phyloP scores from a whole-genome alignment of 2,797 vertebrate genomes.

The Oryzias sinensis region DNA sequence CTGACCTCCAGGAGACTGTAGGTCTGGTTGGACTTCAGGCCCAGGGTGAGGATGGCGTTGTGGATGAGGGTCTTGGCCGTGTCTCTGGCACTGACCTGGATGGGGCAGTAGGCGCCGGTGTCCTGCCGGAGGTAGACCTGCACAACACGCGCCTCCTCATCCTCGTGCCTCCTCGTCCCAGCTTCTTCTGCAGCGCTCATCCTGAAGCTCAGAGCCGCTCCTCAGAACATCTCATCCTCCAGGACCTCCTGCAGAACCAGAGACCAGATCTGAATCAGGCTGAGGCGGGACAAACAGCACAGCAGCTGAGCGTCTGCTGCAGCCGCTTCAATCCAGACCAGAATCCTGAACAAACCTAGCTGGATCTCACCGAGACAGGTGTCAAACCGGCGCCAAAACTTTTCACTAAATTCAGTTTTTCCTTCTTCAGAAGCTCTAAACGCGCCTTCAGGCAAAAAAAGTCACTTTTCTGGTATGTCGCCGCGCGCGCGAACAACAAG shows the following conservation, averaged over 20 bases:
- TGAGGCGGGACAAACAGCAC: no score
- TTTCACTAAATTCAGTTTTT: no score
- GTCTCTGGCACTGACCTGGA: conserved; percentile 78
- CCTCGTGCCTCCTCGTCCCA: conserved; percentile 57
- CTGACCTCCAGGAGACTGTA: conserved; percentile 89
- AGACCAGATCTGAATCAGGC: not conserved
- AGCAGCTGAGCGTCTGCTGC: no score
- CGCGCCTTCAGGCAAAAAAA: no score
- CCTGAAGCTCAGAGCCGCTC: conserved; percentile 67
- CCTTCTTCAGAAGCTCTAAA: conserved; percentile 6
- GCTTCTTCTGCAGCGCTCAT: conserved; percentile 85
- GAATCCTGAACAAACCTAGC: no score
- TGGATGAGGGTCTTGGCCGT: conserved; percentile 78
- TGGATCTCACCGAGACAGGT: no score
- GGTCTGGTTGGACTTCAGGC: conserved; percentile 71
- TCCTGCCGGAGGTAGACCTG: conserved; percentile 84
- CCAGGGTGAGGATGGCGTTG: conserved; percentile 74
- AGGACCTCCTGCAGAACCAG: conserved; percentile 55
- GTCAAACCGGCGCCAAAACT: no score
- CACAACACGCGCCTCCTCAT: conserved; percentile 75
- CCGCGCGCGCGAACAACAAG: not conserved
- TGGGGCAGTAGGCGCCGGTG: conserved; percentile 73
- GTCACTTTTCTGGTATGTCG: no score
- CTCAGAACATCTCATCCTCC: conserved; percentile 80
- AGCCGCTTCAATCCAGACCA: no score